These are phyloP conservation scores for Ochlodes sylvanus DNA, from an alignment of 2,888 invertebrate genomes.

Conservation along the genomic window DNA sequence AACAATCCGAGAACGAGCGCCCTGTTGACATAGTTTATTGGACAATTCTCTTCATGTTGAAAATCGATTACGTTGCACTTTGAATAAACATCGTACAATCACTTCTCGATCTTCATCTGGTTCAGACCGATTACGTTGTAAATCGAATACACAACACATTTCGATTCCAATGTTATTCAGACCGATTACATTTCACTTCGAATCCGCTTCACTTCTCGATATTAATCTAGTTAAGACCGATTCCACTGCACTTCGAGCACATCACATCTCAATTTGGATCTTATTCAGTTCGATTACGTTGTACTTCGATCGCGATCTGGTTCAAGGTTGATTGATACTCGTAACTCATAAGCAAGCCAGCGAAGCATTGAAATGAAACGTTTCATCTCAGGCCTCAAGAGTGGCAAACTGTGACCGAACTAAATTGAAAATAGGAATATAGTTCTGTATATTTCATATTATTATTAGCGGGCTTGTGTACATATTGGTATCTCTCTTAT, in stretches of 20 bases:
- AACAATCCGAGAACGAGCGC: conserved; percentile 29
- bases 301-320: neutral
- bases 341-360: neutral
- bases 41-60: conserved; percentile 19
- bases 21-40: conserved; percentile 32
- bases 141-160: neutral
- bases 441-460: too few relatives aligned
- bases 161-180: neutral
- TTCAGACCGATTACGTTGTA: neutral
- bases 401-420: too few relatives aligned
- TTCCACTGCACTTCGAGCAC: neutral
- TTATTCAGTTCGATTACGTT: neutral
- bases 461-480: too few relatives aligned
- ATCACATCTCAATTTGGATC: neutral
- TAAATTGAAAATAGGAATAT: too few relatives aligned
- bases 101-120: neutral
- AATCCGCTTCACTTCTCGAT: neutral
- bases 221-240: conserved; percentile 2
- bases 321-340: conserved; percentile 3
- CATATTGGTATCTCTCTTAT: too few relatives aligned
- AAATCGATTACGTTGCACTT: neutral
- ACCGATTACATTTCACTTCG: neutral
- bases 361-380: neutral
- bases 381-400: too few relatives aligned
- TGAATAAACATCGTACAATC: neutral